Percentiles rank a stretch among this genome's conserved stretches.
Evolutionary conservation across 2,888 invertebrate genomes (phyloP).

Genomic region (Drosophila helvetica): DNA sequence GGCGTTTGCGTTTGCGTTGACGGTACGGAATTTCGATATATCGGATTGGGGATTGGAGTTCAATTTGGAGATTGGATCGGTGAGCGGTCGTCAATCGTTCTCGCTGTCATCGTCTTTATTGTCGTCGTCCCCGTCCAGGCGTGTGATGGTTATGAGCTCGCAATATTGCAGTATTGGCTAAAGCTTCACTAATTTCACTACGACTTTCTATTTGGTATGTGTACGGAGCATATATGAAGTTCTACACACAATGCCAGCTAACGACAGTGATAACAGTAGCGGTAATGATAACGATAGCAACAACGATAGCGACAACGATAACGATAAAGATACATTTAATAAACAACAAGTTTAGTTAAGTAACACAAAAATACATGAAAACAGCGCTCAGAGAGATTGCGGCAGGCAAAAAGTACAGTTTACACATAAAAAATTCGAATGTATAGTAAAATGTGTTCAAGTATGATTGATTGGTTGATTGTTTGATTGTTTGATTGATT

Average conservation of each 20-base stretch:
- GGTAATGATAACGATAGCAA: conserved; percentile 8
- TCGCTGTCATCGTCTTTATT: conserved; percentile 13
- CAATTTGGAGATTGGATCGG: conserved; percentile 18
- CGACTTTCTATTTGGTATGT: conserved; percentile 80
- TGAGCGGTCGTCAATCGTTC: conserved; percentile 56
- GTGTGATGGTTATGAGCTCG: conserved; percentile 80
- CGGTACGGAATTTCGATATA: conserved; percentile 31
- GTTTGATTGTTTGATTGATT: conserved; percentile 28
- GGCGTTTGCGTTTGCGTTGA: conserved; percentile 24
- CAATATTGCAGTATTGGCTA: conserved; percentile 83
- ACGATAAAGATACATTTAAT: too few species aligned
- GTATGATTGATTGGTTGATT: conserved; percentile 40
- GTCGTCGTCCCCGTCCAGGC: conserved; percentile 59
- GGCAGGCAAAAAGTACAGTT: conserved; percentile 57
- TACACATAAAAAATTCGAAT: conserved; percentile 36
- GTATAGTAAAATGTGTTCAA: conserved; percentile 41
- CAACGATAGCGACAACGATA: too few species aligned
- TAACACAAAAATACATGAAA: background rate
- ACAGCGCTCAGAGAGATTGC: background rate
- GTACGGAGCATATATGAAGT: conserved; percentile 14
- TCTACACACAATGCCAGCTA: conserved; percentile 10
- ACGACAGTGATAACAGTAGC: conserved; percentile 17
- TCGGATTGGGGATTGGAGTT: conserved; percentile 26
- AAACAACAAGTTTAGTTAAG: background rate
- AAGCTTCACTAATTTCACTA: conserved; percentile 84